Evolutionary conservation across 1,140 invertebrate species (phyloP), one percentile per base, ranked within the genome.

Genomic region (Drosophila paulistorum): DNA sequence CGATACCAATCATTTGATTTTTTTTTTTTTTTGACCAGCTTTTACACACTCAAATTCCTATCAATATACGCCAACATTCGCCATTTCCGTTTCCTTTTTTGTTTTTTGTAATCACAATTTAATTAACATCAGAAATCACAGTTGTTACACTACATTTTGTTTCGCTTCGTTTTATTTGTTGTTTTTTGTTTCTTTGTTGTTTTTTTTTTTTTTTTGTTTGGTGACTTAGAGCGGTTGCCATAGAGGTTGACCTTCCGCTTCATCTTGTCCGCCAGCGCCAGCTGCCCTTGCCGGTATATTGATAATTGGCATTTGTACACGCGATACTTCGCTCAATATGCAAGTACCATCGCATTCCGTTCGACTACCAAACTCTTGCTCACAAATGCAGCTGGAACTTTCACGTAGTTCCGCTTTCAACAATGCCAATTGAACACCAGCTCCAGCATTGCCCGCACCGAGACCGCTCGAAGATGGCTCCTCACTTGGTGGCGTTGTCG

Each of bases 331-430:
- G 58, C 82, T 90, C n/a, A 90, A 69, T 23, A 90, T 90, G 57
- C 86, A 90, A 14, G 86, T 83, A 23, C 86, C 87, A 35, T 90
- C 82, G 37, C 86, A 90, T 63, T 90, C 86, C 0, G 71, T 90
- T n/a, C 78, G 77, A 41, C 86, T 90, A 17, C 86, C 86, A 13
- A 90, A 86, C 55, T 90, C 86, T 65, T 90, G 82, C 3, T 87
- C 86, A 42, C 86, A 90, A 72, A 90, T 90, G 65, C 86, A 90
- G 41, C 79, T 74, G 5, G 82, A 90, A 62, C 57, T 79, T 37
- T 82, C 71, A 13, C 76, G 65, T 0, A 73, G 67, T 13, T 68
- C 67, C 13, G 62, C 60, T 35, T 75, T 82, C 0, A 87, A 69
- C 37, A 87, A 41, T 0, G 83, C 72, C 73, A 87, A 13, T 17